Base-by-base conservation (phyloP, 2,113 vertebrate genomes). In the Rhinoptilus africanus region DNA sequence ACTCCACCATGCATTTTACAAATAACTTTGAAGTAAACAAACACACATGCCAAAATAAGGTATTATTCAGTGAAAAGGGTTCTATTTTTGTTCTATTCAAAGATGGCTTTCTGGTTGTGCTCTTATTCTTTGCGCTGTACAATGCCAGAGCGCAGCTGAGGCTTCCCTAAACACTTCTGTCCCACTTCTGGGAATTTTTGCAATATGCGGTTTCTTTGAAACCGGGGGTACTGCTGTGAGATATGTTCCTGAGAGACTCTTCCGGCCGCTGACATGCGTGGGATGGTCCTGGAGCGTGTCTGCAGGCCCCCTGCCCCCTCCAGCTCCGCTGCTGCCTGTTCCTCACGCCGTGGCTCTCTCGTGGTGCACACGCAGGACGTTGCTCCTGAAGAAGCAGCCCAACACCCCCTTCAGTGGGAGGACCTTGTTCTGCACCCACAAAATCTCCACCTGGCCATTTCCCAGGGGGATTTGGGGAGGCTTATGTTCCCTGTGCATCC, bases 11-110 rank as follows among this genome's bases (percentile, higher is more conserved):
- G 92, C 92, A 90, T 97, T 96, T 97, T 97, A 96, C 97, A 97
- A 97, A 96, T 96, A 96, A 97, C 96, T 96, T 96, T 74, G 95
- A 96, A 97, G 96, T 96, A 97, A 96, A 96, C 95, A 95, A 95
- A 95, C 92, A 93, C 71, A 84, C 57, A 88, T 96, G 95, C 94
- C 93, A 95, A 96, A 95, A 97, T 96, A 95, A 95, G 96, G 93
- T 85, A 84, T 91, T 93, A 82, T 96, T 97, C 93, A 66, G 77
- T 93, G 95, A 85, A 91, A 91, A 94, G 73, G 73, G 85, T 93
- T 95, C 94, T 96, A 97, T 97, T 97, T 96, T 82, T 95, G 91
- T 88, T 94, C 96, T 96, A 93, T 95, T 97, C 93, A 94, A 30
- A 93, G 94, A 64, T 64, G 85, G 19, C 75, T 96, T 88, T 96